Evolutionary conservation across 2,888 invertebrate genomes (phyloP).

Genomic region (Caenorhabditis afra): DNA sequence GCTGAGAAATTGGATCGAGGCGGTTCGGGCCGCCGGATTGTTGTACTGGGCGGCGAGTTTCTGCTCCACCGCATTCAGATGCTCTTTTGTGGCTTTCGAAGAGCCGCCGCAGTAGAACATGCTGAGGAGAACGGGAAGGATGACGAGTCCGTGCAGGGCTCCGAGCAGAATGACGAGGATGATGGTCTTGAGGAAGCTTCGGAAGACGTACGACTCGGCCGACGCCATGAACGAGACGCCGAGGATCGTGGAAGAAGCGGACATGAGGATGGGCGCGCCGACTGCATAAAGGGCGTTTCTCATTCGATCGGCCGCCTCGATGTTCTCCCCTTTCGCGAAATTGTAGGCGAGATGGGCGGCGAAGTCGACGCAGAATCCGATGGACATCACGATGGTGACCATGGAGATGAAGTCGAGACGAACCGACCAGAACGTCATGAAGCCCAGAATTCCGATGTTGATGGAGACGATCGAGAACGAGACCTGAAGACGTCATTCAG

Average conservation of each 20-base stretch:
- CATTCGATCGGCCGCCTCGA: constrained; percentile 85
- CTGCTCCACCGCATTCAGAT: constrained; percentile 57
- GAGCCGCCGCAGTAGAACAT: constrained; percentile 74
- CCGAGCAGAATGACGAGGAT: constrained; percentile 94
- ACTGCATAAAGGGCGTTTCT: constrained; percentile 91
- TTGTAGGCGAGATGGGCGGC: constrained; percentile 93
- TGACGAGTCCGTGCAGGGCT: constrained; percentile 92
- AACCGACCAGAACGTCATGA: constrained; percentile 95
- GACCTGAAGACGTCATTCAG: constrained; percentile 59
- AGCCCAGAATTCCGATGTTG: constrained; percentile 93
- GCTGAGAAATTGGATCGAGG: constrained; percentile 62
- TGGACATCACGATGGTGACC: constrained; percentile 97
- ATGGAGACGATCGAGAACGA: constrained; percentile 95
- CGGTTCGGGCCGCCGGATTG: constrained; percentile 55
- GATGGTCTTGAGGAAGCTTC: constrained; percentile 86
- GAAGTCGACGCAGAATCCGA: constrained; percentile 94
- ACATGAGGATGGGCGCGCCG: constrained; percentile 93
- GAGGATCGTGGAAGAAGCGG: constrained; percentile 91
- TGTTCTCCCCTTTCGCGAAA: constrained; percentile 76
- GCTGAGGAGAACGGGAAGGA: constrained; percentile 86
- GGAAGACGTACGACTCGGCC: constrained; percentile 88
- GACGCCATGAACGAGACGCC: constrained; percentile 90
- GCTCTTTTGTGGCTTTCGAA: constrained; percentile 45
- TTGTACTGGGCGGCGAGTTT: constrained; percentile 67
- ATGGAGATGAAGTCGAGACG: constrained; percentile 90